Conservation (phyloP, 2,797 vertebrate genomes). For the Coilia nasus region DNA sequence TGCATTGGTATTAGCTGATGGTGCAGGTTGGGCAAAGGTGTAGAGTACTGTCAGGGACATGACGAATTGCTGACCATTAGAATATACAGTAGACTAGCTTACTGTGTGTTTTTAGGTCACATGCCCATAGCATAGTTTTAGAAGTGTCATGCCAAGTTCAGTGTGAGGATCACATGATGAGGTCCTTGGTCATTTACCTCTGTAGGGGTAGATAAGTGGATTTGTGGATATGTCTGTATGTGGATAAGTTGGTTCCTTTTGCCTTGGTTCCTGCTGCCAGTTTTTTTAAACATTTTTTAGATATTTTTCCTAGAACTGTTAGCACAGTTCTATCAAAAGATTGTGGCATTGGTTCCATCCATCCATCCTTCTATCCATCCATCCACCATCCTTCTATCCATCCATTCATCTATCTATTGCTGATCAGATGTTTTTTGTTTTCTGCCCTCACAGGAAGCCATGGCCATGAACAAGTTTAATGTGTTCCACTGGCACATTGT, state of each 20-base stretch:
- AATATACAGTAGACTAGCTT: neutral
- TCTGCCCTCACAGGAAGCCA: conserved; percentile 82
- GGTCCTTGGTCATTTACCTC: neutral
- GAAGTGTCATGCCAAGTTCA: neutral
- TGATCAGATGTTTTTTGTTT: neutral
- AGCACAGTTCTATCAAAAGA: no score
- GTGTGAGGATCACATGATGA: neutral
- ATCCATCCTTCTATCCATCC: no score
- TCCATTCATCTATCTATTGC: neutral
- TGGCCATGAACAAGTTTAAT: conserved; percentile 97
- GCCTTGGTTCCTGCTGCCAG: neutral
- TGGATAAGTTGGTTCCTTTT: neutral
- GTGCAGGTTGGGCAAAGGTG: neutral
- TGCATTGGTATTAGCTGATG: neutral
- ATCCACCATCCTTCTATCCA: neutral
- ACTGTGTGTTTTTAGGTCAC: neutral
- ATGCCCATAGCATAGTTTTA: neutral
- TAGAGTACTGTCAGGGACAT: neutral
- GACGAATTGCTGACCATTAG: neutral
- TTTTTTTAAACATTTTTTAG: neutral
- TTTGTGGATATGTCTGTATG: neutral
- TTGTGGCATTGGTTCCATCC: no score
- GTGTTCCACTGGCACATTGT: conserved; percentile 98
- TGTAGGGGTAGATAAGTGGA: neutral
- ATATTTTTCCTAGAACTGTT: neutral